A percentile compares a stretch with the other conserved stretches of the same genome.
Conservation (phyloP, 30 jellyfish, hydroid and myxozoan genomes). For the Hydractinia echinata region DNA sequence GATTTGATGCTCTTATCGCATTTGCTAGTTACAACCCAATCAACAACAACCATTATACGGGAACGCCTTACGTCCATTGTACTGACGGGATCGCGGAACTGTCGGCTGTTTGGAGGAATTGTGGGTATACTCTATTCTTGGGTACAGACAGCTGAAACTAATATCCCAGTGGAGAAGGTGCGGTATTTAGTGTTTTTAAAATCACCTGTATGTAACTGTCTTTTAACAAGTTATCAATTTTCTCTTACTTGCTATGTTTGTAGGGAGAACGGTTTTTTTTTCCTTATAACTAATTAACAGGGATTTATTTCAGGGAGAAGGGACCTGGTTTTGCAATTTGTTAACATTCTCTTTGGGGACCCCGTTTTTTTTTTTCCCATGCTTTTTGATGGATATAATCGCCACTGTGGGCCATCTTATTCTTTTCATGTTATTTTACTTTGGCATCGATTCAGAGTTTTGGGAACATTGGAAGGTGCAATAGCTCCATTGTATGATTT, state of each 20-base stretch:
- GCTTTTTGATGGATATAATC: constrained; percentile 86
- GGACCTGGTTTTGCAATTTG: constrained; percentile 92
- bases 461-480: constrained; percentile 89
- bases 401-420: constrained; percentile 87
- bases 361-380: too few species aligned
- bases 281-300: not conserved
- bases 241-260: not conserved
- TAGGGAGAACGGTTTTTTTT: not conserved
- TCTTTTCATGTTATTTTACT: constrained; percentile 72
- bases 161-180: constrained; percentile 43
- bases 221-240: not conserved
- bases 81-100: constrained; percentile 54
- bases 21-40: constrained; percentile 85
- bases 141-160: constrained; percentile 53
- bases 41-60: constrained; percentile 64
- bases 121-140: constrained; percentile 83
- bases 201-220: not conserved
- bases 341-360: constrained; percentile 71
- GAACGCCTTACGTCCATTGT: constrained; percentile 83
- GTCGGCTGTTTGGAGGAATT: constrained; percentile 71
- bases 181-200: not conserved
- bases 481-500: constrained; percentile 79
- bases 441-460: constrained; percentile 86
- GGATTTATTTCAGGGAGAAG: constrained; percentile 40
- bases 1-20: constrained; percentile 80